A percentile compares a stretch with the other conserved stretches of the same genome.
Evolutionary conservation across 2,113 vertebrate genomes (phyloP).

Genomic region (Coptodon rendalli): DNA sequence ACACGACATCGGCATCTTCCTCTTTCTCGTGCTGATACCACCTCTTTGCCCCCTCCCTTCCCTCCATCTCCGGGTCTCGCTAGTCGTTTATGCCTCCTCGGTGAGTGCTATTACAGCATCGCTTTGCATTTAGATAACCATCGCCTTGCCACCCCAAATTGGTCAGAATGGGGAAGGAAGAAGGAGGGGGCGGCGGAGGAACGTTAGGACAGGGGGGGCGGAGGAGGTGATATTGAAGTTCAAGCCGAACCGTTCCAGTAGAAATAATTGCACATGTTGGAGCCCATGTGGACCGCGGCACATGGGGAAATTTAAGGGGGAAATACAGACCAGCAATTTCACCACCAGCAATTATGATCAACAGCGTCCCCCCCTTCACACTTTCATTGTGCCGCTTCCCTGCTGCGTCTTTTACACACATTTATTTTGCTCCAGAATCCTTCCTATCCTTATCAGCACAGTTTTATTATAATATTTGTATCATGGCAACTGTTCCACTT

Average conservation of each 20-base stretch:
- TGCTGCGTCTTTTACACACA: slow-evolving; percentile 6
- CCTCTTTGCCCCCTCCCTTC: background rate
- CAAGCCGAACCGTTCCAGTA: slow-evolving; percentile 39
- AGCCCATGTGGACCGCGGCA: slow-evolving; percentile 13
- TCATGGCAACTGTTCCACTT: background rate
- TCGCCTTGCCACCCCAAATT: slow-evolving; percentile 63
- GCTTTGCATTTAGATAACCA: slow-evolving; percentile 80
- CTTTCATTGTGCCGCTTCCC: background rate
- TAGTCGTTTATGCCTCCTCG: slow-evolving; percentile 50
- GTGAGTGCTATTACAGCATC: slow-evolving; percentile 71
- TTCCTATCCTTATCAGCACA: background rate
- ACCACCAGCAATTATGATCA: slow-evolving; percentile 36
- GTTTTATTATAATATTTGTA: background rate
- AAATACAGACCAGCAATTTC: slow-evolving; percentile 50
- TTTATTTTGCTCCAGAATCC: slow-evolving; percentile 1
- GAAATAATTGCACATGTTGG: slow-evolving; percentile 57
- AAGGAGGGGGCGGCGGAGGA: background rate
- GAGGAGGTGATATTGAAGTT: slow-evolving; percentile 31
- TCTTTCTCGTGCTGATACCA: background rate
- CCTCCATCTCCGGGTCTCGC: slow-evolving; percentile 41
- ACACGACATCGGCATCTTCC: background rate
- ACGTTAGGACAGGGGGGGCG: background rate
- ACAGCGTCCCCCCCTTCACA: background rate
- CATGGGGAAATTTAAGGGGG: slow-evolving; percentile 10
- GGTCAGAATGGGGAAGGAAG: slow-evolving; percentile 23